These are phyloP conservation scores for Brotogeris chrysoptera DNA, from an alignment of 2,797 vertebrate species.

Conservation along the genomic window DNA sequence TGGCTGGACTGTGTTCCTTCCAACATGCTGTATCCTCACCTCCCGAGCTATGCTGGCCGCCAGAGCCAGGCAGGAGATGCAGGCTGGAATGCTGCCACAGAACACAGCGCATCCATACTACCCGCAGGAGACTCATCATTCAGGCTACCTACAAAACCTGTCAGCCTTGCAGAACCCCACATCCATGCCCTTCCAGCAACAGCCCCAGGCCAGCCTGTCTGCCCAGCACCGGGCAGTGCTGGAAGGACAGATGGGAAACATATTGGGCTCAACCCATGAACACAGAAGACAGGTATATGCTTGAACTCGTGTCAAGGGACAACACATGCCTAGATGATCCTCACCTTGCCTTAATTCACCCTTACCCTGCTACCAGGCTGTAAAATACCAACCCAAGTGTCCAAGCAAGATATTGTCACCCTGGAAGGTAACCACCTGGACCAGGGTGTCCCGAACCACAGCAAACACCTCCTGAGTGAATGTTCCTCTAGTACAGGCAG, in stretches of 20 bases:
- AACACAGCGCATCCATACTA: background rate
- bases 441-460: background rate
- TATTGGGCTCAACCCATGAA: background rate
- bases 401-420: background rate
- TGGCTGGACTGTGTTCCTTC: background rate
- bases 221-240: background rate
- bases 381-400: background rate
- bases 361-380: background rate
- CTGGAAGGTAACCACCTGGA: background rate
- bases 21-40: background rate
- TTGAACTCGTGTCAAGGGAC: background rate
- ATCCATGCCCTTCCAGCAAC: conserved; percentile 21
- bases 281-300: fast-evolving
- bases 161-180: conserved; percentile 41
- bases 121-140: background rate
- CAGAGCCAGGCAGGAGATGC: fast-evolving
- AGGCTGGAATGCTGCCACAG: background rate
- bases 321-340: background rate
- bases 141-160: conserved; percentile 43
- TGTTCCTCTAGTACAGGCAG: background rate
- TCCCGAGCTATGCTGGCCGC: background rate
- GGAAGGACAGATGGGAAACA: background rate
- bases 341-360: background rate
- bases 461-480: background rate
- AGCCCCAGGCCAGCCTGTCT: conserved; percentile 41